Conservation (phyloP, 2,113 vertebrate species). For the Xenopus laevis region DNA sequence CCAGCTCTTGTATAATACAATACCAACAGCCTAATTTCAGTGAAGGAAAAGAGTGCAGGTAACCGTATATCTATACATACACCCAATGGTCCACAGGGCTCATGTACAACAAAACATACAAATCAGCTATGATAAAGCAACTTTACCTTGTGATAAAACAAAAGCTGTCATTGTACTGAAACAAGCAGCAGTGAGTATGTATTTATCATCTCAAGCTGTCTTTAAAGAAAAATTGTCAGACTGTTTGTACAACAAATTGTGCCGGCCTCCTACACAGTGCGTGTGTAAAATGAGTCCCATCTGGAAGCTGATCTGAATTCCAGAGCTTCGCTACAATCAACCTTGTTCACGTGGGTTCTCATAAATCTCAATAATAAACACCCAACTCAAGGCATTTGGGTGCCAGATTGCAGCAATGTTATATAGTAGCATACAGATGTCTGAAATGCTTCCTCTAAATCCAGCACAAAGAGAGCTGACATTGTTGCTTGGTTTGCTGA, state of each 20-base stretch:
- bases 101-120: too few species aligned
- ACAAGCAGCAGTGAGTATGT: too few species aligned
- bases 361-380: constrained; percentile 35
- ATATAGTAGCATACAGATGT: constrained; percentile 25
- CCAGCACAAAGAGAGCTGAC: neutral
- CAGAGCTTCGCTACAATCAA: constrained; percentile 17
- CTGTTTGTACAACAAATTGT: constrained; percentile 26
- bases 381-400: constrained; percentile 17
- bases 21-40: too few species aligned
- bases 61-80: too few species aligned
- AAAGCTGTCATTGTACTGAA: too few species aligned
- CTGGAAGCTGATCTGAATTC: constrained; percentile 23
- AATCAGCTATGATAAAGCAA: too few species aligned
- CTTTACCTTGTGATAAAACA: too few species aligned
- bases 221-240: constrained; percentile 24
- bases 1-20: too few species aligned
- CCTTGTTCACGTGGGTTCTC: neutral
- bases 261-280: neutral
- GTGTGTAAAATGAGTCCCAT: constrained; percentile 32
- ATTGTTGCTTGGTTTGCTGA: constrained; percentile 8
- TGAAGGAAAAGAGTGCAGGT: too few species aligned
- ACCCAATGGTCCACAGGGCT: too few species aligned
- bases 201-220: constrained; percentile 23
- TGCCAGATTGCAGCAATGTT: constrained; percentile 26
- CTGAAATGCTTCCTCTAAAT: constrained; percentile 4